phyloP scores from a whole-genome alignment of 1,140 invertebrate genomes.

The Bilobella aurantiaca region DNA sequence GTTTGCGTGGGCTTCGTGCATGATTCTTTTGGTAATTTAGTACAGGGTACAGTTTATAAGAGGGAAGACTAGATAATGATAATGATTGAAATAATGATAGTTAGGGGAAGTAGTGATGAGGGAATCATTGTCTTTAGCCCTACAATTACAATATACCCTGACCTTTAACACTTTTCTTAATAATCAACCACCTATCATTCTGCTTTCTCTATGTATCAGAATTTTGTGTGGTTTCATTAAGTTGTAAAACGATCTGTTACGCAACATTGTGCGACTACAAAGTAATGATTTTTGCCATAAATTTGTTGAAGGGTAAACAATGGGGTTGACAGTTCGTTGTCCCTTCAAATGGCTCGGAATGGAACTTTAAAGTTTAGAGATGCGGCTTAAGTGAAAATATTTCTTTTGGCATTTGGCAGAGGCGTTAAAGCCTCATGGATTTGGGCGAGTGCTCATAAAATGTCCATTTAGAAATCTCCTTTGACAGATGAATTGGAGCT shows the following conservation, averaged over 20 bases:
- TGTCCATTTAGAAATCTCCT: not conserved
- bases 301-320: not conserved
- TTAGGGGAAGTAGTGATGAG: not conserved
- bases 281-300: no score
- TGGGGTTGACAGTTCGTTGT: not conserved
- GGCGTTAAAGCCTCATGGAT: not conserved
- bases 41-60: not conserved
- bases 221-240: no score
- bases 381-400: slow-evolving; percentile 3
- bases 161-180: not conserved
- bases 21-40: not conserved
- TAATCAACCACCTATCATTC: no score
- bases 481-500: slow-evolving; percentile 2
- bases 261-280: no score
- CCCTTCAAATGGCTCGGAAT: not conserved
- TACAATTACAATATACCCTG: no score
- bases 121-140: not conserved
- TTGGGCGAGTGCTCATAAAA: slow-evolving; percentile 1
- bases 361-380: not conserved
- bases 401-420: not conserved
- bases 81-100: slow-evolving; percentile 1
- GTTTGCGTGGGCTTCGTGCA: not conserved
- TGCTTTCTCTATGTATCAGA: no score
- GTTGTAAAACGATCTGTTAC: no score
- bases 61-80: not conserved